Conservation (phyloP, 2,797 vertebrate genomes). For the Orestias chungarensis region DNA sequence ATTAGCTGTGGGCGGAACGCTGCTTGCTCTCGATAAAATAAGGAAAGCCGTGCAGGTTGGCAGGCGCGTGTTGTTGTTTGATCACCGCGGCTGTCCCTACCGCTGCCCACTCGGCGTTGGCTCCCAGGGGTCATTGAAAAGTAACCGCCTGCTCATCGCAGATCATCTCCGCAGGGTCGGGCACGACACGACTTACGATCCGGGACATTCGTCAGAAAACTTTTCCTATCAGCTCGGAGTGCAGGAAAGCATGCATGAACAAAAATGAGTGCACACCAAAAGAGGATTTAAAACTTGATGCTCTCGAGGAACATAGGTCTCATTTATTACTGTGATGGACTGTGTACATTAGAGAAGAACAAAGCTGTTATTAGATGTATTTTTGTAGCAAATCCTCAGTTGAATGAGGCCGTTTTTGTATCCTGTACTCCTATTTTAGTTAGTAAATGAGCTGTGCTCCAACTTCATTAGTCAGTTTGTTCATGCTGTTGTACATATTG, state of each 20-base stretch:
- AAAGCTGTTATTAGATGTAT: conserved; percentile 69
- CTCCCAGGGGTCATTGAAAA: conserved; percentile 11
- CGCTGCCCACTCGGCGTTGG: background rate
- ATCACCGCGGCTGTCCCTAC: conserved; percentile 10
- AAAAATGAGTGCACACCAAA: conserved; percentile 2
- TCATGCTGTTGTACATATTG: conserved; percentile 43
- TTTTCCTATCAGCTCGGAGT: background rate
- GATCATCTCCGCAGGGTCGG: background rate
- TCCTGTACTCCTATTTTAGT: conserved; percentile 61
- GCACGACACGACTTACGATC: background rate
- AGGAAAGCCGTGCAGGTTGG: background rate
- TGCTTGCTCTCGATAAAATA: background rate
- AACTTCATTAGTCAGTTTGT: conserved; percentile 26
- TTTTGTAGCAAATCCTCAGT: conserved; percentile 74
- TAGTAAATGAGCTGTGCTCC: conserved; percentile 27
- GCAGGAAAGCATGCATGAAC: conserved; percentile 1
- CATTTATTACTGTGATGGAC: conserved; percentile 55
- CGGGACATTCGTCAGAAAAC: conserved; percentile 13
- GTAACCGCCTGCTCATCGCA: conserved; percentile 3
- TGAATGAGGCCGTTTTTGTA: conserved; percentile 70
- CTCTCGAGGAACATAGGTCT: conserved; percentile 34
- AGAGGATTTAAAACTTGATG: conserved; percentile 26
- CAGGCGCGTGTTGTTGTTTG: background rate
- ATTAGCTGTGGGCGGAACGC: conserved; percentile 9
- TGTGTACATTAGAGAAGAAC: conserved; percentile 56